phyloP scores from a whole-genome alignment of 2,888 invertebrate genomes.

The Hoplodrina ambigua region DNA sequence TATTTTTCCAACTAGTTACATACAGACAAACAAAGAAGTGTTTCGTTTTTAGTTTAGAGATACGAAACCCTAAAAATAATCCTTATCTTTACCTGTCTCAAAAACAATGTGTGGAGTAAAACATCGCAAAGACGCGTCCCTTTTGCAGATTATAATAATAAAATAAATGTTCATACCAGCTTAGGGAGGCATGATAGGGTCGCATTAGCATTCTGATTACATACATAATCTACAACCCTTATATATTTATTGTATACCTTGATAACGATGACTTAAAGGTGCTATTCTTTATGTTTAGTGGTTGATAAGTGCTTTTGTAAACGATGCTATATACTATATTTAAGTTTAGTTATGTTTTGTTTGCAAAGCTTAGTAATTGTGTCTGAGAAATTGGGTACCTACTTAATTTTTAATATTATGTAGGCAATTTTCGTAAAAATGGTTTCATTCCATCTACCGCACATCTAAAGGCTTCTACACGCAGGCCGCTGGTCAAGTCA shows the following conservation, averaged over 20 bases:
- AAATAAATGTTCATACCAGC: conserved; percentile 45
- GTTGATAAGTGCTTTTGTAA: conserved; percentile 13
- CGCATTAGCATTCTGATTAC: conserved; percentile 57
- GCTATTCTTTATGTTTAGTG: conserved; percentile 14
- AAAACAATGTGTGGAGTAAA: conserved; percentile 13
- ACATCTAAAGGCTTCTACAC: too few species aligned
- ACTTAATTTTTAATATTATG: background rate
- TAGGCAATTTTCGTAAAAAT: too few species aligned
- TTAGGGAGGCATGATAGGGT: conserved; percentile 35
- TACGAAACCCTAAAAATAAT: background rate
- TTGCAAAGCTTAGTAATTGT: background rate
- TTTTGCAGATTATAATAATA: conserved; percentile 44
- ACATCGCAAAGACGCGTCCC: conserved; percentile 35
- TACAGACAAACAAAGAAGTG: too few species aligned
- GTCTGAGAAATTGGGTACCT: background rate
- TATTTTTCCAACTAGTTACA: too few species aligned
- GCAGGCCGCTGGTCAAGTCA: too few species aligned
- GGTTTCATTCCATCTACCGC: too few species aligned
- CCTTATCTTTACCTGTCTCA: background rate
- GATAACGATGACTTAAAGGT: conserved; percentile 47
- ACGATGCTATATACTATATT: background rate
- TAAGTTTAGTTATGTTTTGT: background rate
- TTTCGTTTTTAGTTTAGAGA: background rate
- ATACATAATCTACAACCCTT: conserved; percentile 53
- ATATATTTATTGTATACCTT: conserved; percentile 50